Evolutionary conservation across 2,888 invertebrate species (phyloP).

Genomic region (Pristionchus entomophagus): DNA sequence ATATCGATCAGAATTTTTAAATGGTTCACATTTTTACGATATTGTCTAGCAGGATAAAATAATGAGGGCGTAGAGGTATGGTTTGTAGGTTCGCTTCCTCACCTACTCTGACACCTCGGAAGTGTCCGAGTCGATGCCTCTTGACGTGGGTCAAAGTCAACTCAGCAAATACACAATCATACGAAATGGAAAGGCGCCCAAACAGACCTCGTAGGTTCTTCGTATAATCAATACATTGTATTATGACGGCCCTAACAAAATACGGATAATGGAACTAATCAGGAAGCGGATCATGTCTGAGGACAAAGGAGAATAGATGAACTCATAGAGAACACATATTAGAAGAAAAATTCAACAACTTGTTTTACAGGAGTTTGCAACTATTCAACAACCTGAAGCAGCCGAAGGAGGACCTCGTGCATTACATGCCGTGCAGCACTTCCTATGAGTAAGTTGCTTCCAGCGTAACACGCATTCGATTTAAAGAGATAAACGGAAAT

Average conservation of each 20-base stretch:
- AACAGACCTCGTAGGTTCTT: background rate
- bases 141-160: background rate
- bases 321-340: too few relatives aligned
- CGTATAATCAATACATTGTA: background rate
- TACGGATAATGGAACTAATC: background rate
- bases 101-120: background rate
- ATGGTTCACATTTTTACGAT: background rate
- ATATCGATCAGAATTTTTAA: background rate
- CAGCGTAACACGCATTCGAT: too few relatives aligned
- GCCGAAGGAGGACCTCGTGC: background rate
- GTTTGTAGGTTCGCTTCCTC: background rate
- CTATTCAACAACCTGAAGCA: background rate
- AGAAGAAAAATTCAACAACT: too few relatives aligned
- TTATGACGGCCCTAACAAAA: background rate
- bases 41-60: background rate
- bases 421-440: slow-evolving; percentile 11
- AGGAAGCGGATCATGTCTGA: too few relatives aligned
- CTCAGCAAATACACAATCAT: background rate
- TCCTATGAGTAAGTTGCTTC: background rate
- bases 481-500: background rate
- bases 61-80: too few relatives aligned
- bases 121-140: background rate
- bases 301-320: too few relatives aligned
- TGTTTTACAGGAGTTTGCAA: background rate
- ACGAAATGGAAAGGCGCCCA: background rate